These are phyloP conservation scores for Glareola pratincola DNA, from an alignment of 2,113 vertebrate genomes.

Conservation along the genomic window DNA sequence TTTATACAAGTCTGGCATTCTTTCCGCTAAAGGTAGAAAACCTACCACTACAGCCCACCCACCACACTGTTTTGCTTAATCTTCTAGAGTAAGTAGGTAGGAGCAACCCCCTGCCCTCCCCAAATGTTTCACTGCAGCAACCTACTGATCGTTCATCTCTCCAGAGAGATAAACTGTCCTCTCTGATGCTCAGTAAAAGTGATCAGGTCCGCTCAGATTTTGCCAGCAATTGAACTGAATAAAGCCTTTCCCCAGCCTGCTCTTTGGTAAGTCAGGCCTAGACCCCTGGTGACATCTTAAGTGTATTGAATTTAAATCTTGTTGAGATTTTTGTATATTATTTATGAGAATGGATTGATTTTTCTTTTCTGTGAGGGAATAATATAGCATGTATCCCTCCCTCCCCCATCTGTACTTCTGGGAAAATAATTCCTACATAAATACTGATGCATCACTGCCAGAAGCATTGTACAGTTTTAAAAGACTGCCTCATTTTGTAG, in stretches of 20 bases:
- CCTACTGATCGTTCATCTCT: neutral
- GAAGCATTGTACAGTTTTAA: neutral
- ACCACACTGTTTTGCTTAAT: neutral
- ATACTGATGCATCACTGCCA: neutral
- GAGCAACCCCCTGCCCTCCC: neutral
- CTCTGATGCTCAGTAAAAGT: neutral
- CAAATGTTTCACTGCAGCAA: neutral
- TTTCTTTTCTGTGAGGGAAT: slow-evolving; percentile 30
- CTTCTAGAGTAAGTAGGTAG: neutral
- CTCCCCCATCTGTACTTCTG: neutral
- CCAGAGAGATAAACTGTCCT: neutral
- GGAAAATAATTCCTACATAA: neutral
- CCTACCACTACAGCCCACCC: too few species aligned
- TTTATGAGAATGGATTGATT: slow-evolving; percentile 59
- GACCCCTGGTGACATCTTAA: slow-evolving; percentile 7
- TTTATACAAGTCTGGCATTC: neutral
- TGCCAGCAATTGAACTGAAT: neutral
- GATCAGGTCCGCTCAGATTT: neutral
- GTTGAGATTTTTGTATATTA: slow-evolving; percentile 34
- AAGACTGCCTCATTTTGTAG: neutral
- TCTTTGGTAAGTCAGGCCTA: neutral
- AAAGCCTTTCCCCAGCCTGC: neutral
- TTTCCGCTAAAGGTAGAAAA: neutral
- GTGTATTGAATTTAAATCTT: slow-evolving; percentile 15
- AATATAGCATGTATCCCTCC: neutral